Conservation (phyloP, 2,888 invertebrate species). For the Argyresthia albistria region DNA sequence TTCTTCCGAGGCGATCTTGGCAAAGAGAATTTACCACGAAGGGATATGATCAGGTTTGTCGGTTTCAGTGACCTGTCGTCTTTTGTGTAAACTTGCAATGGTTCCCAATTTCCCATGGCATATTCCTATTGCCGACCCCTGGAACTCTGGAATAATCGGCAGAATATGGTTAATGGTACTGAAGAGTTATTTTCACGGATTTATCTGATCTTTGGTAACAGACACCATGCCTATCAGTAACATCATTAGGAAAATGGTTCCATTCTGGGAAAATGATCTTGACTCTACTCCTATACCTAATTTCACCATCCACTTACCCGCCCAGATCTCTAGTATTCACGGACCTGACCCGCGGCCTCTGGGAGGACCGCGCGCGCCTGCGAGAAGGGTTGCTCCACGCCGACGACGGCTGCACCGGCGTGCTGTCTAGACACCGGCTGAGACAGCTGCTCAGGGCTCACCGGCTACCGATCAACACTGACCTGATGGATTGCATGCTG, state of each 20-base stretch:
- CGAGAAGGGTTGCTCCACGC: conserved; percentile 49
- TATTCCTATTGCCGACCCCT: no score
- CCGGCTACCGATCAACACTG: conserved; percentile 77
- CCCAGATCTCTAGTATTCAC: conserved; percentile 79
- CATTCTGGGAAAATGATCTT: no score
- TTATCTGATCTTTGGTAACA: no score
- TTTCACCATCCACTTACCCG: neutral
- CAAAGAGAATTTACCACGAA: conserved; percentile 47
- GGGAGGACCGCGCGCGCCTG: conserved; percentile 75
- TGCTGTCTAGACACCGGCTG: conserved; percentile 69
- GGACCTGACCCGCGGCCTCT: conserved; percentile 79
- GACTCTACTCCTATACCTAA: neutral
- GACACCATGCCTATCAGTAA: no score
- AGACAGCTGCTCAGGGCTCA: conserved; percentile 78
- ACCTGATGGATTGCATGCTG: conserved; percentile 79
- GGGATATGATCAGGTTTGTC: conserved; percentile 52
- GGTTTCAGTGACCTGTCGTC: conserved; percentile 1
- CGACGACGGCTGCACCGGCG: conserved; percentile 64
- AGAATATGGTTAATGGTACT: no score
- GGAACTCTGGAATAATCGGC: no score
- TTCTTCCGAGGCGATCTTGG: conserved; percentile 77
- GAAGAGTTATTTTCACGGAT: no score
- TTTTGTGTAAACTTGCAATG: neutral
- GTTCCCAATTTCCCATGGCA: no score
- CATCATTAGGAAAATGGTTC: no score